A percentile compares a stretch with the other conserved stretches of the same genome.
Conservation (phyloP, 2,888 invertebrate genomes). For the Ormyrus nitidulus region DNA sequence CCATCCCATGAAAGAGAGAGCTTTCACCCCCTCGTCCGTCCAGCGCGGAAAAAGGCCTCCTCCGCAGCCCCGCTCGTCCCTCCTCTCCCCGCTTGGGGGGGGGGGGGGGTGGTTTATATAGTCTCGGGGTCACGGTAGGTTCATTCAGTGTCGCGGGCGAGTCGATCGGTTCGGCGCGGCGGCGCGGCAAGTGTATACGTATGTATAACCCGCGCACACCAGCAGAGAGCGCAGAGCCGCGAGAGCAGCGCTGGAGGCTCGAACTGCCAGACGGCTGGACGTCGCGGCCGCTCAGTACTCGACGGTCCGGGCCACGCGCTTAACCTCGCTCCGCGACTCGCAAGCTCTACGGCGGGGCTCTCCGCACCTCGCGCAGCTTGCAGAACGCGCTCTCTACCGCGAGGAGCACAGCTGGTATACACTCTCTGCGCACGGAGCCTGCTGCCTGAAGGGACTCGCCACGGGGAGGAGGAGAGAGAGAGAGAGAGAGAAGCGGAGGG, state of each 20-base stretch:
- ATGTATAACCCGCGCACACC: not conserved
- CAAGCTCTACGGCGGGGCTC: not conserved
- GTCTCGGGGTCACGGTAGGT: slow-evolving; percentile 65
- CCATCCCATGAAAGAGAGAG: too few relatives aligned
- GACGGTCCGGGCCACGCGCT: slow-evolving; percentile 7
- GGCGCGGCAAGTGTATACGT: not conserved
- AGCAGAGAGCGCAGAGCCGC: not conserved
- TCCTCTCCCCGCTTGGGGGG: too few relatives aligned
- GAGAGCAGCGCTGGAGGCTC: slow-evolving; percentile 3
- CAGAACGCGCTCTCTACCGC: too few relatives aligned
- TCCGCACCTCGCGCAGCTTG: too few relatives aligned
- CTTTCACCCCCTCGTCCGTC: too few relatives aligned
- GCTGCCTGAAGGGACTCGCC: not conserved
- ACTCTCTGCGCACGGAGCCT: too few relatives aligned
- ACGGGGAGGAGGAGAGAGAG: not conserved
- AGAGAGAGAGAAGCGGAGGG: not conserved
- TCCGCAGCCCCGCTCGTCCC: too few relatives aligned
- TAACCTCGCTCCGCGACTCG: not conserved
- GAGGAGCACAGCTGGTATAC: too few relatives aligned
- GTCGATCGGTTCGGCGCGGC: slow-evolving; percentile 27
- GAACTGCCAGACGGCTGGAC: slow-evolving; percentile 45
- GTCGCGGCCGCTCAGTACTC: slow-evolving; percentile 28
- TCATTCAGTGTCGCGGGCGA: slow-evolving; percentile 67
- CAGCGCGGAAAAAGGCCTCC: too few relatives aligned
- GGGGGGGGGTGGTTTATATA: not conserved